Evolutionary conservation across 2,113 vertebrate species (phyloP).

Genomic region (Dicerorhinus sumatrensis): DNA sequence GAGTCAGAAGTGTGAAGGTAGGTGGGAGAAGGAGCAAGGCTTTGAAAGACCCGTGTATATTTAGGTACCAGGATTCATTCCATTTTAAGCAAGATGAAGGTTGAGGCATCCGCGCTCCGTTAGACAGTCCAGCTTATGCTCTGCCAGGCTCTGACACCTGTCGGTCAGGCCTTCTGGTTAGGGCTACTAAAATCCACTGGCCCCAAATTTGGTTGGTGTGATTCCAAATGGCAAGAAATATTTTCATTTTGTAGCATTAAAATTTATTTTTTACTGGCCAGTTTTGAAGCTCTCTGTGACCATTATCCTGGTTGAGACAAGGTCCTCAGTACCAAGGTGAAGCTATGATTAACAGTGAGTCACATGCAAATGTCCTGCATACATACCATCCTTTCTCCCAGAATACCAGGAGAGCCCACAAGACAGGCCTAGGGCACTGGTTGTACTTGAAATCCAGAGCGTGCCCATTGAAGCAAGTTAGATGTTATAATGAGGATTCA

Average conservation of each 20-base stretch:
- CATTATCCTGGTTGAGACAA: background rate
- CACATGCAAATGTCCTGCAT: rapidly evolving
- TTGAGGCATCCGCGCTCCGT: background rate
- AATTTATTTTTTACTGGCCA: background rate
- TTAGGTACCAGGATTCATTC: background rate
- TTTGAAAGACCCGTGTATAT: background rate
- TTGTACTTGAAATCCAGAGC: rapidly evolving
- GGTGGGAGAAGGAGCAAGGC: background rate
- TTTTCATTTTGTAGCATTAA: background rate
- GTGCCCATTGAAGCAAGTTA: background rate
- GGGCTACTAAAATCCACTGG: background rate
- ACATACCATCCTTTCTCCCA: rapidly evolving
- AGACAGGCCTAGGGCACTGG: rapidly evolving
- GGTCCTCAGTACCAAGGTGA: background rate
- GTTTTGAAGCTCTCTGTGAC: background rate
- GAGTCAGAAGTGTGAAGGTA: slow-evolving; percentile 64
- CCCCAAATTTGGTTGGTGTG: background rate
- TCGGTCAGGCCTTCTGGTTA: background rate
- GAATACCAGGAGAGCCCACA: rapidly evolving
- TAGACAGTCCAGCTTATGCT: background rate
- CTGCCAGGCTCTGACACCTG: background rate
- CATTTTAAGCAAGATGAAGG: slow-evolving; percentile 20
- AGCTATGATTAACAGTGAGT: background rate
- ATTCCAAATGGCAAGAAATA: slow-evolving; percentile 44
- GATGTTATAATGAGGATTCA: rapidly evolving